These are phyloP conservation scores for Hyles vespertilio DNA, from an alignment of 1,140 invertebrate species.

Conservation along the genomic window DNA sequence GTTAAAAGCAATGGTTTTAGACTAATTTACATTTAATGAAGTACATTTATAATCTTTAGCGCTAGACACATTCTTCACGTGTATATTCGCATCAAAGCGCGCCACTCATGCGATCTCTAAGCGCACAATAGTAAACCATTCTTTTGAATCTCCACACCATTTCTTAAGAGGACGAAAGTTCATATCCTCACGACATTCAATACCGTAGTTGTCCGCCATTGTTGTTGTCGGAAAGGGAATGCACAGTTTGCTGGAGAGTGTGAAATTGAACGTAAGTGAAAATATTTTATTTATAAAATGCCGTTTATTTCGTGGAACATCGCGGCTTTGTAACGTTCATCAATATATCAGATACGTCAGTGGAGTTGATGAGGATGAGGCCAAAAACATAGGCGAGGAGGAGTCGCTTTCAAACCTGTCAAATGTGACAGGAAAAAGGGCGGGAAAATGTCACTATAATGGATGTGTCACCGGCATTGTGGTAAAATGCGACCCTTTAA, in stretches of 20 bases:
- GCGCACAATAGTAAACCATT: conserved; percentile 1
- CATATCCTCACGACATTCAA: conserved; percentile 12
- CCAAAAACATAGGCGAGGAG: conserved; percentile 59
- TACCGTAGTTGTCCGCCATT: conserved; percentile 3
- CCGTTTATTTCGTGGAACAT: conserved; percentile 1
- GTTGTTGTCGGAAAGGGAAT: conserved; percentile 3
- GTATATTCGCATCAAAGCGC: too few species aligned
- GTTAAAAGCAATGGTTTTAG: too few species aligned
- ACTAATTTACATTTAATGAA: too few species aligned
- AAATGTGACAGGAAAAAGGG: conserved; percentile 72
- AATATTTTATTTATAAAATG: conserved; percentile 6
- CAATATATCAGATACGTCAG: conserved; percentile 26
- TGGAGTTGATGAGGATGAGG: conserved; percentile 30
- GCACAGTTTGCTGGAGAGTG: background rate
- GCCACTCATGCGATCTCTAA: background rate
- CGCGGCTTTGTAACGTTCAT: conserved; percentile 18
- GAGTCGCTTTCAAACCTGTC: conserved; percentile 71
- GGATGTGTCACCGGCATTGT: conserved; percentile 67
- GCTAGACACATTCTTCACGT: too few species aligned
- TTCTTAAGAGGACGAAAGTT: conserved; percentile 4
- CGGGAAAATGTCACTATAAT: conserved; percentile 70
- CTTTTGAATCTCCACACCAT: background rate
- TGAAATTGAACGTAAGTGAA: conserved; percentile 9
- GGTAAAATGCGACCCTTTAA: conserved; percentile 53
- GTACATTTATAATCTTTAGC: too few species aligned